These are phyloP conservation scores for Dolomedes plantarius DNA, from an alignment of 2,888 invertebrate genomes.

Conservation along the genomic window DNA sequence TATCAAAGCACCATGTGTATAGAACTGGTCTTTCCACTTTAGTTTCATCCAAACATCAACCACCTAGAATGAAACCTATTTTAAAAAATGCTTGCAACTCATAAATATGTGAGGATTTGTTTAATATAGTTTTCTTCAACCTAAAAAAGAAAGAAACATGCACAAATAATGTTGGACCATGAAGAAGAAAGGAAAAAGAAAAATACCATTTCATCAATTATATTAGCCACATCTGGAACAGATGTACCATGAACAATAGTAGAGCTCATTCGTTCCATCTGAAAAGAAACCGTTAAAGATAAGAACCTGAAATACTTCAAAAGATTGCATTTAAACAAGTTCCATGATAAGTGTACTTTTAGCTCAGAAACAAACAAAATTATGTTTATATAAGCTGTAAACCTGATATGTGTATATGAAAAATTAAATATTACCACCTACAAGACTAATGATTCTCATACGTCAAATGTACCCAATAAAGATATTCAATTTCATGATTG, in stretches of 20 bases:
- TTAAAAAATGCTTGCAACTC: background rate
- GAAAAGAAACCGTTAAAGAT: slow-evolving; percentile 22
- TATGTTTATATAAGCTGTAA: no score
- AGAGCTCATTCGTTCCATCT: slow-evolving; percentile 47
- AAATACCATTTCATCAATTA: slow-evolving; percentile 60
- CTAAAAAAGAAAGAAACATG: background rate
- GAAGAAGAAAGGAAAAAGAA: background rate
- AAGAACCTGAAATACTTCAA: no score
- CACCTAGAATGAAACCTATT: slow-evolving; percentile 27
- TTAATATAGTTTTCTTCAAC: no score
- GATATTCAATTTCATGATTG: no score
- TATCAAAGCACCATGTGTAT: slow-evolving; percentile 50
- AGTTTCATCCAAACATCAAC: slow-evolving; percentile 55
- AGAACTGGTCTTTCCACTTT: slow-evolving; percentile 59
- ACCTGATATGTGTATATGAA: no score
- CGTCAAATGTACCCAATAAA: no score
- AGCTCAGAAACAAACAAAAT: no score
- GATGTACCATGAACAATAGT: slow-evolving; percentile 42
- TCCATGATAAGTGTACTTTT: no score
- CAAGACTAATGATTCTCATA: no score
- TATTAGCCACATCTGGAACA: slow-evolving; percentile 33
- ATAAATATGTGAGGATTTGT: no score
- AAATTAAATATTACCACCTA: no score
- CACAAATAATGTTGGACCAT: background rate
- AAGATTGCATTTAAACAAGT: no score